Conservation (phyloP, 2,797 vertebrate species). For the Gymnodraco acuticeps region DNA sequence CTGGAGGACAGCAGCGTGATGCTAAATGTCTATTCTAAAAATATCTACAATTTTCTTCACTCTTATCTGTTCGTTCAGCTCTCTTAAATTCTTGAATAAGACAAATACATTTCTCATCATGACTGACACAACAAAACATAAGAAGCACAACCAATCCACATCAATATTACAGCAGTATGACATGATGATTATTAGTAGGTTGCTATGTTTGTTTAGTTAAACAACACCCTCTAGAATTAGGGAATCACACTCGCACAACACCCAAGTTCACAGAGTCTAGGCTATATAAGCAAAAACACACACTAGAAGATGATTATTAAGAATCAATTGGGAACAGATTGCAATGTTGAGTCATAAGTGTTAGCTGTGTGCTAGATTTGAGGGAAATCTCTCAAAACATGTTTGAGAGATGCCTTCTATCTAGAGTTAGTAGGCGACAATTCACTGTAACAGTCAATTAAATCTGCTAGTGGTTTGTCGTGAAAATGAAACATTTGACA, state of each 20-base stretch:
- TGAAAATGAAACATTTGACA: conserved; percentile 33
- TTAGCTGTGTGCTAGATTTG: conserved; percentile 26
- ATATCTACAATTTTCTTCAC: conserved; percentile 4
- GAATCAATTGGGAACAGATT: conserved; percentile 11
- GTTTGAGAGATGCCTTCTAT: conserved; percentile 50
- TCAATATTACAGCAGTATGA: conserved; percentile 33
- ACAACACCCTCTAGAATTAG: conserved; percentile 32
- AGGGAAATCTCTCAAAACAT: conserved; percentile 43
- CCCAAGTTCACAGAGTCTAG: conserved; percentile 25
- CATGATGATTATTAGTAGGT: conserved; percentile 38
- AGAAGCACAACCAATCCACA: neutral
- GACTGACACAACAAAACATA: conserved; percentile 22
- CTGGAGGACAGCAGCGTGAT: conserved; percentile 1
- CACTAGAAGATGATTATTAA: neutral
- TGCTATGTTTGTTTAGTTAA: conserved; percentile 12
- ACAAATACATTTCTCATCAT: neutral
- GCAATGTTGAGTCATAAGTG: neutral
- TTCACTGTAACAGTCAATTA: conserved; percentile 28
- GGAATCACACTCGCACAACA: conserved; percentile 42
- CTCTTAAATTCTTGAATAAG: neutral
- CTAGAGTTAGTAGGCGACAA: conserved; percentile 54
- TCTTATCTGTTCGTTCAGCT: neutral
- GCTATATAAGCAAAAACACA: conserved; percentile 29
- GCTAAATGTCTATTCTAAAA: neutral
- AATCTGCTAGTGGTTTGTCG: conserved; percentile 60